Evolutionary conservation across 2,888 invertebrate genomes (phyloP), one percentile per base, ranked within the genome.

Genomic region (Epicampocera succincta): DNA sequence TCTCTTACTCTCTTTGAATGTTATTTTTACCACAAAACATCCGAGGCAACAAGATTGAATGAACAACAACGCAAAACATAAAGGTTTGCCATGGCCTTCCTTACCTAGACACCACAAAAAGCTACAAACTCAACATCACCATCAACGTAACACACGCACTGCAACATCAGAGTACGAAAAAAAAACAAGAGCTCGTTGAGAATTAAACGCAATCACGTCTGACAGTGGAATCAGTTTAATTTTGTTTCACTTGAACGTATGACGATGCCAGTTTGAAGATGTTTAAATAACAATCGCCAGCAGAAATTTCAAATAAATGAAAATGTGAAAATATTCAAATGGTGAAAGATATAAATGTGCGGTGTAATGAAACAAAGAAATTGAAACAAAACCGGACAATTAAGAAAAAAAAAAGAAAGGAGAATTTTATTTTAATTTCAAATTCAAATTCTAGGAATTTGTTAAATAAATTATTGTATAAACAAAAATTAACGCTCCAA

Each of bases 201-300:
- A 78, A 71, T 11, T 74, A 77, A 74, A 76, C 38, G 69, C 74
- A 82, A 82, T 82, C 82, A 82, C 82, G 69, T 73, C 77, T 81
- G 56, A 73, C 63, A 69, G 17, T 56, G 17, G 19, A 81, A 82
- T 82, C 78, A 82, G 82, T 82, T 74, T 58, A 54, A 71, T 74
- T 82, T 71, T 40, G 71, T 71, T 65, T 60, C 40, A 50, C 65
- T 65, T 71, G 60, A 40, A 38, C 38, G 73, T 66, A 74, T 82
- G 74, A 60, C 46, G 74, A 21, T 56, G 72, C 17, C 42, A 50
- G 42, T 44, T 68, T 40, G 29, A 68, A 17, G 29, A 61, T 42
- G 40, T 61, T 77, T 38, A 11, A 65, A 68, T 46, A 69, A 17
- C 38, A 15, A 74, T 61, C 29, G 15, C 40, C 63, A 42, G 33